These are phyloP conservation scores for Mallotus villosus DNA, from an alignment of 2,797 vertebrate genomes.

Conservation along the genomic window DNA sequence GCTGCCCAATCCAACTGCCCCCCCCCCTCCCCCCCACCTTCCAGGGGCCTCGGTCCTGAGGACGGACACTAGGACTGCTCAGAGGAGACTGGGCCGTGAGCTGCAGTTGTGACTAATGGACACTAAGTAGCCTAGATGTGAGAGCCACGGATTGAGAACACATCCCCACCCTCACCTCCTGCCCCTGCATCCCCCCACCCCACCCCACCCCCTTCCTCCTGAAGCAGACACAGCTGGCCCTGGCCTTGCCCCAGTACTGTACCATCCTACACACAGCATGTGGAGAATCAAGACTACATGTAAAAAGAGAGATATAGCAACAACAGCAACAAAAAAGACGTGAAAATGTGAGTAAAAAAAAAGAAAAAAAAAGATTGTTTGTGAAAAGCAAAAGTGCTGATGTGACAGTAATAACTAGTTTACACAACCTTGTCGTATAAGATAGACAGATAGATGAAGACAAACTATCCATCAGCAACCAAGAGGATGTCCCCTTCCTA, in stretches of 20 bases:
- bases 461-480: slow-evolving; percentile 40
- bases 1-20: no score
- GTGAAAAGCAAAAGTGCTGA: slow-evolving; percentile 57
- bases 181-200: slow-evolving; percentile 1
- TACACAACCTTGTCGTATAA: slow-evolving; percentile 53
- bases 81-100: no score
- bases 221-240: slow-evolving; percentile 39
- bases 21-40: no score
- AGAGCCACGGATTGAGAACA: no score
- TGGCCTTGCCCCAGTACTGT: slow-evolving; percentile 50
- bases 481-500: slow-evolving; percentile 52
- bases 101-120: no score
- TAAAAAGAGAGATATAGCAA: slow-evolving; percentile 67
- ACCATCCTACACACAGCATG: slow-evolving; percentile 49
- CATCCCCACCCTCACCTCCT: not conserved
- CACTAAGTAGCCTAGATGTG: no score
- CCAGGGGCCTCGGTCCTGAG: no score
- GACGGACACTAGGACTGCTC: no score
- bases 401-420: slow-evolving; percentile 60
- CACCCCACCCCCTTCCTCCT: slow-evolving; percentile 35
- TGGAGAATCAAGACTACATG: slow-evolving; percentile 57
- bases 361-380: slow-evolving; percentile 57
- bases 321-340: not conserved
- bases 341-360: slow-evolving; percentile 39
- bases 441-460: slow-evolving; percentile 44